Evolutionary conservation across 1,140 invertebrate genomes (phyloP).

Genomic region (Paramacrobiotus metropolitanus): DNA sequence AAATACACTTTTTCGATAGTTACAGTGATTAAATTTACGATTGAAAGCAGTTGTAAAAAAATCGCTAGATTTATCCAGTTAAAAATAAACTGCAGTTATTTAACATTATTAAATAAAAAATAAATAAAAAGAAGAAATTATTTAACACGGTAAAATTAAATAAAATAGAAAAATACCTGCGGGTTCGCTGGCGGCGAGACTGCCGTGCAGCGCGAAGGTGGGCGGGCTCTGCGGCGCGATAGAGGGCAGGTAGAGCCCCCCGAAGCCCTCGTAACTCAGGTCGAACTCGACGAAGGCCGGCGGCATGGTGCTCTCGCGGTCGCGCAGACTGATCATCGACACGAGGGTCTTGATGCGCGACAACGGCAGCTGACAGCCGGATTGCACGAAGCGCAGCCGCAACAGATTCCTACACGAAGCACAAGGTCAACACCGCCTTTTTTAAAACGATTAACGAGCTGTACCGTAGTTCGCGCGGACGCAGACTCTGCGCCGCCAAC

Average conservation of each 20-base stretch:
- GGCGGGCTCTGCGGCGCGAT: conserved; percentile 58
- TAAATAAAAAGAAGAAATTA: no score
- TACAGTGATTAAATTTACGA: no score
- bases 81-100: no score
- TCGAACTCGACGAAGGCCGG: conserved; percentile 95
- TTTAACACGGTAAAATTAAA: no score
- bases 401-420: neutral
- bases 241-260: conserved; percentile 76
- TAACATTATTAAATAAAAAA: no score
- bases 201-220: conserved; percentile 26
- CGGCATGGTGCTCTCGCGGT: conserved; percentile 30
- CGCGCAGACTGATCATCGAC: conserved; percentile 82
- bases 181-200: conserved; percentile 36
- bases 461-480: conserved; percentile 66
- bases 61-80: no score
- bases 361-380: conserved; percentile 42
- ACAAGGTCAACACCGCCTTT: neutral
- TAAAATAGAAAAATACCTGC: no score
- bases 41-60: no score
- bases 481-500: conserved; percentile 71
- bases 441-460: neutral
- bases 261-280: conserved; percentile 95
- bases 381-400: neutral
- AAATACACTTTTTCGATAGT: no score
- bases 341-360: conserved; percentile 88